Base-by-base conservation (phyloP, 2,797 vertebrate species). In the Simalia tracyae region DNA sequence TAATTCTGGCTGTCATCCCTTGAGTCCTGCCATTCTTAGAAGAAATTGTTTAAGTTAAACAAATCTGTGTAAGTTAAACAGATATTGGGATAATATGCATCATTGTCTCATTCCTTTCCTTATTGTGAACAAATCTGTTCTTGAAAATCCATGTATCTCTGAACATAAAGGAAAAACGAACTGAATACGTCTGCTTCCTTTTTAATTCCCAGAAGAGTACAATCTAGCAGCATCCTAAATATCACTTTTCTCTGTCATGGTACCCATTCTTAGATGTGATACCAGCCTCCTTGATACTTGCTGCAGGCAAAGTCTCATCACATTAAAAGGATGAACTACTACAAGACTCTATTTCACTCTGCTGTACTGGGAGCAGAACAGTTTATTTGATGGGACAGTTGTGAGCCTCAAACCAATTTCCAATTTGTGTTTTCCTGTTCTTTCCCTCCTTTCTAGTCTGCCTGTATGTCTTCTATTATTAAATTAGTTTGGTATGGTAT, bases 361-460 rank as follows among this genome's bases (percentile, higher is more conserved):
- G 92, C 66, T 92, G 66, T 50, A 86, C 84, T 81, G 46, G 92
- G 66, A 92, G 84, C 89, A 76, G 76, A 92, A 57, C 84, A 56
- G 89, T 87, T 92, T 76, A 92, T 92, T 92, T 90, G 92, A 92
- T 90, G 85, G 92, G 89, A 92, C 92, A 92, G 89, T 90, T 87
- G 84, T 8, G 92, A 87, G 90, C 89, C 84, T 92, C 92, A 92
- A 87, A 92, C 92, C 89, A 90, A 90, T 92, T 90, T 92, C 89
- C 92, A 90, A 90, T 90, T 90, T 92, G 92, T 87, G 64, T 90
- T 89, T 92, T 92, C 66, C 92, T 92, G 84, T 90, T 92, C 89
- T 63, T 84, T 42, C 89, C 31, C 31, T 89, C 59, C 66, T 31
- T 87, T 87, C 66, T 81, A 28, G 84, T 64, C 92, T 90, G 89